phyloP scores from a whole-genome alignment of 2,797 vertebrate genomes.

The Trachurus trachurus region DNA sequence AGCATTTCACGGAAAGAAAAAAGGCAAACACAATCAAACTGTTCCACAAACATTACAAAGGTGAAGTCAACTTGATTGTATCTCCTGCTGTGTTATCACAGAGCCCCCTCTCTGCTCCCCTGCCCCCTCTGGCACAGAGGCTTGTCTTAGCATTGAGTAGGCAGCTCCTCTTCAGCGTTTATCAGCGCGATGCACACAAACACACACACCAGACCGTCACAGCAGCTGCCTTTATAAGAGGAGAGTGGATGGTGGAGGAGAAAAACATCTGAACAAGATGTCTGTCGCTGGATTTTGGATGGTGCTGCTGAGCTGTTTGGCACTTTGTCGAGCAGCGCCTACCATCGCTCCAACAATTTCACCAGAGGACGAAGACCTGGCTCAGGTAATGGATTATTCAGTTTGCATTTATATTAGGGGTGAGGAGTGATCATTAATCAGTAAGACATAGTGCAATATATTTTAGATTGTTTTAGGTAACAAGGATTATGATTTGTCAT shows the following conservation, averaged over 20 bases:
- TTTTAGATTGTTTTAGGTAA: not conserved
- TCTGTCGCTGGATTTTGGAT: constrained; percentile 27
- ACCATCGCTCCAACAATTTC: constrained; percentile 50
- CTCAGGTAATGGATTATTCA: constrained; percentile 62
- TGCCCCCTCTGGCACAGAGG: not conserved
- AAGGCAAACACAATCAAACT: not conserved
- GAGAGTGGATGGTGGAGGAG: constrained; percentile 12
- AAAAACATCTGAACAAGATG: constrained; percentile 43
- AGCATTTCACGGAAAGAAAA: not conserved
- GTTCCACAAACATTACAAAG: not conserved
- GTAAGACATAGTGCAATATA: not conserved
- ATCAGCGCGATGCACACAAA: constrained; percentile 11
- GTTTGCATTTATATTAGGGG: not conserved
- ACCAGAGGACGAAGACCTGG: constrained; percentile 49
- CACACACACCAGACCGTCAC: not conserved
- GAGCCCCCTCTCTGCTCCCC: constrained; percentile 26
- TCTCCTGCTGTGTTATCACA: constrained; percentile 41
- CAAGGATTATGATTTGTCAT: not conserved
- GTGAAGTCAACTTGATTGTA: not conserved
- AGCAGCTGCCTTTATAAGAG: constrained; percentile 1
- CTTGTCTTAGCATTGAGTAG: constrained; percentile 13
- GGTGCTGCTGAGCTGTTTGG: constrained; percentile 46
- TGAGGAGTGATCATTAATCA: not conserved
- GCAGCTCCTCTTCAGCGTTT: not conserved
- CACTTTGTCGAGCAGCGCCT: constrained; percentile 55